Evolutionary conservation across 1,140 invertebrate species (phyloP).

Genomic region (Drosophila punjabiensis): DNA sequence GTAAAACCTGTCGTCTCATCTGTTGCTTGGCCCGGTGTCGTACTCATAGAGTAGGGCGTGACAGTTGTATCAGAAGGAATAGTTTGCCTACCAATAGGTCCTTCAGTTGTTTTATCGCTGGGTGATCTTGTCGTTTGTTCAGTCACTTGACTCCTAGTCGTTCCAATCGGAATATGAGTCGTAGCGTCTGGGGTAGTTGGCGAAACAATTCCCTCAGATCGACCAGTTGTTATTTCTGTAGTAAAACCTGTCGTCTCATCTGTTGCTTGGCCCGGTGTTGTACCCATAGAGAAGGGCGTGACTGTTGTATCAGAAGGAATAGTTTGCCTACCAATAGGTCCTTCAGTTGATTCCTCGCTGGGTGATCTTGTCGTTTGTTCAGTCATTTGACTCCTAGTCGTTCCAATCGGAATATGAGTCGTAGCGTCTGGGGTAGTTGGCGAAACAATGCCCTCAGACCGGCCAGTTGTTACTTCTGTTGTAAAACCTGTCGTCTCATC

Average conservation of each 20-base stretch:
- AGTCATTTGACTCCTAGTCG: neutral
- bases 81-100: too few species aligned
- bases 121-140: neutral
- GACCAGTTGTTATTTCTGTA: neutral
- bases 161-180: neutral
- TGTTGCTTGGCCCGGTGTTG: neutral
- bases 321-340: neutral
- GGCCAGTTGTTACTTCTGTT: neutral
- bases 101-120: neutral
- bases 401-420: neutral
- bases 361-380: neutral
- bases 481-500: neutral
- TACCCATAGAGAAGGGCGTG: neutral
- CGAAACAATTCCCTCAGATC: neutral
- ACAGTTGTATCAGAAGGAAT: too few species aligned
- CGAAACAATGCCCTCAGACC: neutral
- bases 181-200: neutral
- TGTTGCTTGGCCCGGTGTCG: too few species aligned
- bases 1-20: too few species aligned
- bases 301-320: neutral
- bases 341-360: neutral
- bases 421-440: neutral
- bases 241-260: too few species aligned
- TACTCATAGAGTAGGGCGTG: too few species aligned
- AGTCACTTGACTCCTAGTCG: neutral